Evolutionary conservation across 1,140 invertebrate species (phyloP).

Genomic region (Adoxophyes honmai): DNA sequence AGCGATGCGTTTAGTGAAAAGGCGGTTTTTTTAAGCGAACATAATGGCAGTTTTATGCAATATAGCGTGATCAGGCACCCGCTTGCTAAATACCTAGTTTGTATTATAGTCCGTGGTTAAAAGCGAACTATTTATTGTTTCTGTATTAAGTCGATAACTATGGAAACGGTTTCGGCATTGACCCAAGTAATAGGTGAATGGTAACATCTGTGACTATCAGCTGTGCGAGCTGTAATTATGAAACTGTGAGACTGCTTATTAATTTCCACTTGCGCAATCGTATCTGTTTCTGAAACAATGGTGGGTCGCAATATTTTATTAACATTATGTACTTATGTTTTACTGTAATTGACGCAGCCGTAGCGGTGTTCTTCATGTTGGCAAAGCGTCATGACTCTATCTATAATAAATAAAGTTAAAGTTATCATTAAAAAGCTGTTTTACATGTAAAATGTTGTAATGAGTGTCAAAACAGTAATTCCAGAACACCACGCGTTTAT

Average conservation of each 20-base stretch:
- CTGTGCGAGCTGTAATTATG: conserved; percentile 5
- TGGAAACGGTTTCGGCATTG: too few species aligned
- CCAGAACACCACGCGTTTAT: too few species aligned
- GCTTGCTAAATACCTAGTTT: neutral
- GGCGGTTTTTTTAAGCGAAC: neutral
- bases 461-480: too few species aligned
- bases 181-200: neutral
- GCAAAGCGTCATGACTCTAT: too few species aligned
- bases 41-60: conserved; percentile 6
- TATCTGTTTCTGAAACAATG: conserved; percentile 7
- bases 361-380: too few species aligned
- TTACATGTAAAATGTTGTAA: too few species aligned
- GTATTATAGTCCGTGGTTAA: neutral
- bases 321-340: too few species aligned
- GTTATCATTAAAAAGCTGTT: too few species aligned
- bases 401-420: too few species aligned
- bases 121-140: neutral
- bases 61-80: conserved; percentile 4
- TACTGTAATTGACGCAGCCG: too few species aligned
- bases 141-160: too few species aligned
- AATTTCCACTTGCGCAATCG: neutral
- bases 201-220: conserved; percentile 6
- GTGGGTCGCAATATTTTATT: neutral
- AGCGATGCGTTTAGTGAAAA: conserved; percentile 5
- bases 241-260: neutral